These are phyloP conservation scores for Mugil cephalus DNA, from an alignment of 2,113 vertebrate genomes.

Conservation along the genomic window DNA sequence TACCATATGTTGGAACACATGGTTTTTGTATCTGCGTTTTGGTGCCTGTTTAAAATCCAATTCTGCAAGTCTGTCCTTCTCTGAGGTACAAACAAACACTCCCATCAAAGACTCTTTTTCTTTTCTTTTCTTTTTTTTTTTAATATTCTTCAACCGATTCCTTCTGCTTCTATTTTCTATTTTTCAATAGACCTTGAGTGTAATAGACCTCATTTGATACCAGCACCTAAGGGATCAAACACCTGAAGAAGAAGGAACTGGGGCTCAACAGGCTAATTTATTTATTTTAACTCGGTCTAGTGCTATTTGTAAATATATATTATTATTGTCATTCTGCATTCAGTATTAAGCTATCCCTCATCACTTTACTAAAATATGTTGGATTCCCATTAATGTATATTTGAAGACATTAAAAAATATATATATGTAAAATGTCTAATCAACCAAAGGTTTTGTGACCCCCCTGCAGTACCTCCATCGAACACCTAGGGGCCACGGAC, in stretches of 20 bases:
- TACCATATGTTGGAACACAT: not conserved
- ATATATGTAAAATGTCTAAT: too few relatives aligned
- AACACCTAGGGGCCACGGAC: too few relatives aligned
- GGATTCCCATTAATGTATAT: too few relatives aligned
- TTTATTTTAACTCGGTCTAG: too few relatives aligned
- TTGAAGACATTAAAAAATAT: too few relatives aligned
- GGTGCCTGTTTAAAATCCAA: not conserved
- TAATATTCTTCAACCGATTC: not conserved
- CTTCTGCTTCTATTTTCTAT: not conserved
- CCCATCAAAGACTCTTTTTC: not conserved
- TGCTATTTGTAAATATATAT: too few relatives aligned
- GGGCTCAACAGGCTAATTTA: not conserved
- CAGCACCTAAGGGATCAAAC: not conserved
- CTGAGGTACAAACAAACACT: not conserved
- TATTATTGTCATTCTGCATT: too few relatives aligned
- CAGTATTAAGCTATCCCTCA: too few relatives aligned
- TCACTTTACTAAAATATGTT: too few relatives aligned
- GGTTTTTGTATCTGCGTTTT: not conserved
- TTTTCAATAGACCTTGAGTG: not conserved
- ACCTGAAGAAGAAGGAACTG: not conserved
- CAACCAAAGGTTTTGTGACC: too few relatives aligned
- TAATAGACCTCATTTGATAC: not conserved
- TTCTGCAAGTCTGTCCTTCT: constrained; percentile 2
- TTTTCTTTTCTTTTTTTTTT: not conserved
- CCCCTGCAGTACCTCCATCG: too few relatives aligned